Evolutionary conservation across 2,113 vertebrate species (phyloP).

Genomic region (Mandrillus leucophaeus): DNA sequence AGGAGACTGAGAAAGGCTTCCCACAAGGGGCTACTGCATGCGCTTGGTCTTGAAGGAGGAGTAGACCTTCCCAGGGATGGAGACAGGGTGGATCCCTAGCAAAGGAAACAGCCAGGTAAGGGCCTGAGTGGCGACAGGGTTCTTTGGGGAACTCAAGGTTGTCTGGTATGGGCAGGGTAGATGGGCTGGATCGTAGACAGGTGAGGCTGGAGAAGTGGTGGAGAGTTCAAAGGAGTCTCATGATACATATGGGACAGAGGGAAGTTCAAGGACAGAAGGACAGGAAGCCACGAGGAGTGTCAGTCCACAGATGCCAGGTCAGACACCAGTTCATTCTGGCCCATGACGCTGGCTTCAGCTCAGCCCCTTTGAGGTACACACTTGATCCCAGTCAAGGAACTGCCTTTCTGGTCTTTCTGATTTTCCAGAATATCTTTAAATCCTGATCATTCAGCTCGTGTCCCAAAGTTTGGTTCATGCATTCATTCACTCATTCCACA

Average conservation of each 20-base stretch:
- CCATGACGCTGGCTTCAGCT: background rate
- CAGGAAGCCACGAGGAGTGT: background rate
- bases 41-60: background rate
- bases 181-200: no score
- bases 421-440: background rate
- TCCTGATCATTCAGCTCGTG: background rate
- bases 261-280: background rate
- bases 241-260: background rate
- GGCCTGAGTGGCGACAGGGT: background rate
- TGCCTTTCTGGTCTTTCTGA: background rate
- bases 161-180: rapidly evolving
- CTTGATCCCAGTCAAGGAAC: background rate
- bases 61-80: background rate
- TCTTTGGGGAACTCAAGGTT: background rate
- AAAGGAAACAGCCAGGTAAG: background rate
- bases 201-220: background rate
- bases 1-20: background rate
- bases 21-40: background rate
- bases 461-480: background rate
- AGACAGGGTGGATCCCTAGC: background rate
- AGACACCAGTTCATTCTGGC: background rate
- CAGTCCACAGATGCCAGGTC: background rate
- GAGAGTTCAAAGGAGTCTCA: background rate
- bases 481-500: background rate
- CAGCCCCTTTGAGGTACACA: background rate